Evolutionary conservation across 1,140 invertebrate species (phyloP).

Genomic region (Geopemphigus sp.): DNA sequence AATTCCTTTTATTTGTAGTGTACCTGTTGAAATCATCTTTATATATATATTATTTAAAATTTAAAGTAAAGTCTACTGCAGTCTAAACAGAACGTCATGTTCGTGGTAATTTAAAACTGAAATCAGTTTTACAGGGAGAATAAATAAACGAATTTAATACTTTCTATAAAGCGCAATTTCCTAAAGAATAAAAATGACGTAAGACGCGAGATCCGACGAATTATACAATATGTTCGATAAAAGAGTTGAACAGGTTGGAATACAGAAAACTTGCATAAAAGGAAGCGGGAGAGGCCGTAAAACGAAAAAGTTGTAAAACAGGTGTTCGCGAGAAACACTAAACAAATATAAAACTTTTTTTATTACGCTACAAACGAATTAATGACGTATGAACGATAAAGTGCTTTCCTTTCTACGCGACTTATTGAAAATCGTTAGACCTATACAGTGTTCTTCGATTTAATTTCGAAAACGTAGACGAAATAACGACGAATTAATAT

Average conservation of each 20-base stretch:
- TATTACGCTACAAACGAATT: conserved; percentile 6
- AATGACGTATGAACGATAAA: conserved; percentile 27
- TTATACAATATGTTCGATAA: conserved; percentile 19
- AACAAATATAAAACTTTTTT: conserved; percentile 36
- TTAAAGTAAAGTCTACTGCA: conserved; percentile 11
- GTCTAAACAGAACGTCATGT: background rate
- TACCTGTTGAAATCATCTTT: background rate
- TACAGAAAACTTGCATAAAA: conserved; percentile 25
- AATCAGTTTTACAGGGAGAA: conserved; percentile 4
- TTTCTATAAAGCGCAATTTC: background rate
- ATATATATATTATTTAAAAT: background rate
- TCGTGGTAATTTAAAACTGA: background rate
- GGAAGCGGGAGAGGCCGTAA: background rate
- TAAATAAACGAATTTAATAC: conserved; percentile 20
- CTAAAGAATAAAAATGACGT: conserved; percentile 10
- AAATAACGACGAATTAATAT: too few species aligned
- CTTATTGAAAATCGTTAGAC: background rate
- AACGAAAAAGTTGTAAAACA: conserved; percentile 34
- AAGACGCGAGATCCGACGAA: background rate
- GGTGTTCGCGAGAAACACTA: conserved; percentile 6
- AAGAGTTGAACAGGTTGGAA: background rate
- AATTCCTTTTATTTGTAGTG: too few species aligned
- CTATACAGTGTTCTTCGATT: too few species aligned
- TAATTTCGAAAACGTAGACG: too few species aligned
- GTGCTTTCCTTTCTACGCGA: background rate